A percentile compares a stretch with the other conserved stretches of the same genome.
phyloP scores from a whole-genome alignment of 2,888 invertebrate genomes.

The Drosophila borealis region DNA sequence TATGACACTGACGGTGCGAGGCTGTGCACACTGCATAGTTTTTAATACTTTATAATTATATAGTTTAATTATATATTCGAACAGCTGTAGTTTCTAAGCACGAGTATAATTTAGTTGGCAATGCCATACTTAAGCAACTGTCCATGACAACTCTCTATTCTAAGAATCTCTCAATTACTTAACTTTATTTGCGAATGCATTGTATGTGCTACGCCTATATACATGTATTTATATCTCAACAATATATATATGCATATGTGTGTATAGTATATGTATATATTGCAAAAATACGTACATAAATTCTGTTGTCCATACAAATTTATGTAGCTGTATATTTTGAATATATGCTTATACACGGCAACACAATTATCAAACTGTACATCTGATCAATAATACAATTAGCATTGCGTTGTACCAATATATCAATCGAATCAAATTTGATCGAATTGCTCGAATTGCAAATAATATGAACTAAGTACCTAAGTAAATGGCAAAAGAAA shows the following conservation, averaged over 20 bases:
- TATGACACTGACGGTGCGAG: conserved; percentile 1
- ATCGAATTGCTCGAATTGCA: conserved; percentile 1
- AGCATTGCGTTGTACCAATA: conserved; percentile 20
- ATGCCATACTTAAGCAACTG: conserved; percentile 24
- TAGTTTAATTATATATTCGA: conserved; percentile 5
- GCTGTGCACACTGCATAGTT: conserved; percentile 11
- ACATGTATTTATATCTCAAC: neutral
- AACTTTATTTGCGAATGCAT: neutral
- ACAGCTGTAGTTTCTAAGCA: conserved; percentile 23
- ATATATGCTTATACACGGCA: conserved; percentile 5
- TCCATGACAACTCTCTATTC: conserved; percentile 12
- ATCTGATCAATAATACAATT: conserved; percentile 8
- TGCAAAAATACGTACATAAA: conserved; percentile 12
- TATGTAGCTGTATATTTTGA: conserved; percentile 15
- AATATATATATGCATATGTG: conserved; percentile 4
- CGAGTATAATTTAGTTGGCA: conserved; percentile 24
- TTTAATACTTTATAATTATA: neutral
- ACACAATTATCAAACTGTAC: conserved; percentile 8
- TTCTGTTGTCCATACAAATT: conserved; percentile 3
- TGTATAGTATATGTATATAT: conserved; percentile 8
- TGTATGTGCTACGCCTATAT: conserved; percentile 3
- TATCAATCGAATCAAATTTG: conserved; percentile 5
- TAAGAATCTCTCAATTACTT: conserved; percentile 28
- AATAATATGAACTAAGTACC: conserved; percentile 11
- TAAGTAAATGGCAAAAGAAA: conserved; percentile 57